Base-by-base conservation (phyloP, 2,797 vertebrate genomes). In the Podargus strigoides region DNA sequence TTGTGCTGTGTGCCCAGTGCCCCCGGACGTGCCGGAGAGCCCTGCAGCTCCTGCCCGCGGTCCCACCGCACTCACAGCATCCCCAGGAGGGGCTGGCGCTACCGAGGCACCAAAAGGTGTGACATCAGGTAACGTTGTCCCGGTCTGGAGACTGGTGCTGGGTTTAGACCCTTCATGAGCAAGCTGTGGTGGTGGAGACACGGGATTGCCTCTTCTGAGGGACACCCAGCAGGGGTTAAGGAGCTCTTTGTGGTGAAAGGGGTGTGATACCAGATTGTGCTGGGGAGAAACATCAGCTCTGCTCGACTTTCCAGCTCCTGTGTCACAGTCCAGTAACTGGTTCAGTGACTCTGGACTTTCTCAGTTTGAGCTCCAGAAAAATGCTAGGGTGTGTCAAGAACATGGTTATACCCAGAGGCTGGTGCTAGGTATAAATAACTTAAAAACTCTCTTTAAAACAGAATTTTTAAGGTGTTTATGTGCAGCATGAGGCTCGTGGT, bases 141-240 rank as follows among this genome's bases (percentile, higher is more conserved):
- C 13, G 1, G 39, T 21, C 7, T 14, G 14, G 17, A 26, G 47
- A 2, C 1, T 2, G 30, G 14, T 3, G 21, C 13, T 9, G 62
- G 39, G 12, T 8, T 50, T 7, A 11, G 53, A 14, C 44, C 19
- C 42, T 22, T 9, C 1, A 2, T 9, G 26, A n/a, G 22, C 18
- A 3, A 10, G 18, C 4, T 2, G 1, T 26, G 6, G 0, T 0
- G 28, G 6, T 8, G 67, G 34, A 2, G 8, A 3, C 1, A 0
- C 1, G 17, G 53, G 6, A 4, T 10, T 42, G 19, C 10, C 36
- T 30, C 27, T 42, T 9, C 28, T 1, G 42, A 5, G 44, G 67
- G 49, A 13, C 12, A 1, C 4, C 0, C 34, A 14, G 59, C 5
- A 0, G 18, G 26, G 73, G 4, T 8, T 26, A 3, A 2, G 15